Conservation (phyloP, 2,113 vertebrate species). For the Notiomystis cincta region DNA sequence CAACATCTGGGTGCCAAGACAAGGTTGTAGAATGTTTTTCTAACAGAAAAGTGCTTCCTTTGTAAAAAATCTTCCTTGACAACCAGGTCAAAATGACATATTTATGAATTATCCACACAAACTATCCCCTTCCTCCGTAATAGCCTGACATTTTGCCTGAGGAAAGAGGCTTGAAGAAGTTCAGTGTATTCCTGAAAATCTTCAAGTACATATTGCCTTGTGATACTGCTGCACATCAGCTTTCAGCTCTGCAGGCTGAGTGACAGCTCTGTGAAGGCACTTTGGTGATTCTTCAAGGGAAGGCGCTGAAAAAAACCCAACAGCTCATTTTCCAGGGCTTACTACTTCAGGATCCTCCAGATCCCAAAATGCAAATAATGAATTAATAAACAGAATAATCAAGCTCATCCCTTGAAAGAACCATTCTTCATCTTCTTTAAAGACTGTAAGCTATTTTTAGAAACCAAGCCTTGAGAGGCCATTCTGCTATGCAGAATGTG, state of each 20-base stretch:
- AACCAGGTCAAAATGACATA: background rate
- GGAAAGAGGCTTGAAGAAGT: background rate
- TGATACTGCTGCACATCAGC: background rate
- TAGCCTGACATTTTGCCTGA: background rate
- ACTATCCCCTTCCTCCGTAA: background rate
- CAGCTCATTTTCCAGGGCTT: background rate
- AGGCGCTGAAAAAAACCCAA: background rate
- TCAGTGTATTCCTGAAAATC: background rate
- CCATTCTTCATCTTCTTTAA: background rate
- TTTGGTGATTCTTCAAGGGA: background rate
- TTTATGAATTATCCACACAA: background rate
- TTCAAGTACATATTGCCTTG: background rate
- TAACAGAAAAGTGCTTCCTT: background rate
- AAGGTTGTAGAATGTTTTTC: background rate
- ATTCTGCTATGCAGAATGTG: background rate
- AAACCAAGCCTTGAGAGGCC: background rate
- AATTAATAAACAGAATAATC: constrained; percentile 4
- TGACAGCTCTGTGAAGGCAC: background rate
- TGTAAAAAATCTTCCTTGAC: background rate
- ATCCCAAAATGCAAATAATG: constrained; percentile 5
- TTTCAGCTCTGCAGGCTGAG: background rate
- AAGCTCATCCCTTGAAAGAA: background rate
- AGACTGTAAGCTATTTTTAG: constrained; percentile 12
- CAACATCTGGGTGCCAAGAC: background rate
- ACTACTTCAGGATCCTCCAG: background rate